A percentile compares a stretch with the other conserved stretches of the same genome.
These are phyloP conservation scores for Calameuta idolon DNA, from an alignment of 2,888 invertebrate genomes.

Conservation along the genomic window DNA sequence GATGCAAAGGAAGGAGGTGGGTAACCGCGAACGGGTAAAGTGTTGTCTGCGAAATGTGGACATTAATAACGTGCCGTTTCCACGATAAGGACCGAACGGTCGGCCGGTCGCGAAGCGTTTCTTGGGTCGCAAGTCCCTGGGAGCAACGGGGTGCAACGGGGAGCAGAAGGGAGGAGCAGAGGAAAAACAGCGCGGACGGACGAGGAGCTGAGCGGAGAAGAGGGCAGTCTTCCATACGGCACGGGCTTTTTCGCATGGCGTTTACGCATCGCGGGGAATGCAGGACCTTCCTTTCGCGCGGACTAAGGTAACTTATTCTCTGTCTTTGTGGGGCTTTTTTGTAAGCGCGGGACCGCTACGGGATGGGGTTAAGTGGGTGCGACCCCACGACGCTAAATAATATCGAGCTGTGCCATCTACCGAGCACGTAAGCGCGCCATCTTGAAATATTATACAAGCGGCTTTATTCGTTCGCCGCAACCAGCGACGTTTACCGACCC, in stretches of 20 bases:
- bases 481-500: neutral
- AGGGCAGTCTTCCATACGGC: neutral
- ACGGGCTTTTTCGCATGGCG: slow-evolving; percentile 19
- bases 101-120: slow-evolving; percentile 35
- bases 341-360: slow-evolving; percentile 44
- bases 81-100: slow-evolving; percentile 7
- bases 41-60: slow-evolving; percentile 31
- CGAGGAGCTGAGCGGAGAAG: neutral
- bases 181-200: neutral
- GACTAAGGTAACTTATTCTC: slow-evolving; percentile 59
- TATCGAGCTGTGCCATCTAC: slow-evolving; percentile 60
- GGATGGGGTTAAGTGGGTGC: slow-evolving; percentile 62
- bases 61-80: slow-evolving; percentile 37
- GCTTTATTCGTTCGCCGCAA: slow-evolving; percentile 36
- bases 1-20: neutral
- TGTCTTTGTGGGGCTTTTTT: slow-evolving; percentile 60
- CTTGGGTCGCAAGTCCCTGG: neutral
- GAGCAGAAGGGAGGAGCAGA: neutral
- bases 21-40: slow-evolving; percentile 5
- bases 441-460: slow-evolving; percentile 55
- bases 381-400: slow-evolving; percentile 64
- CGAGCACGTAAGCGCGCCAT: slow-evolving; percentile 53
- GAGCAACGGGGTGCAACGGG: neutral
- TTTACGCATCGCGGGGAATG: slow-evolving; percentile 42
- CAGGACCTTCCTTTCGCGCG: slow-evolving; percentile 47